Evolutionary conservation across 2,888 invertebrate genomes (phyloP), one percentile per base, ranked within the genome.

Genomic region (Colletes collaris): DNA sequence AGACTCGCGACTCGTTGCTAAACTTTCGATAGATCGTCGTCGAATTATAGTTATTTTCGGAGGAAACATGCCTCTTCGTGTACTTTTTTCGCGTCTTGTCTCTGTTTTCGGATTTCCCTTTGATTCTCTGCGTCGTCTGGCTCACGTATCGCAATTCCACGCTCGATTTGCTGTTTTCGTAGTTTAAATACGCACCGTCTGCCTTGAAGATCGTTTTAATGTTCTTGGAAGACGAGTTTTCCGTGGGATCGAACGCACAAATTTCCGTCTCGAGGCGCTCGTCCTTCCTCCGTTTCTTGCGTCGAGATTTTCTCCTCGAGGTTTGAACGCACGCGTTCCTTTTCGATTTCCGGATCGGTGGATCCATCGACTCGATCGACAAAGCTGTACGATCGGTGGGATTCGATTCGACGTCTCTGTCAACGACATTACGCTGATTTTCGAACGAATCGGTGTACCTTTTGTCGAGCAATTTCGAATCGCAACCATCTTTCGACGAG

Each of bases 171-270:
- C 67, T 67, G 4, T 4, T 44, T 13, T 52, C 44, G 7, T 13
- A 11, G 10, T 75, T 10, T 19, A 77, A 77, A 16, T 67, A n/a
- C 0, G n/a, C 5, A 0, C 27, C 4, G 19, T 66, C 49, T 6
- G 55, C 52, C 3, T 16, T 46, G 44, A 77, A 77, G 11, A 77
- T 77, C 0, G 76, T 77, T n/a, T 67, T 10, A 3, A 77, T n/a
- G 10, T 63, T 67, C 2, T 40, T 50, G 0, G 67, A 58, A 0
- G 19, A 53, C 3, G 49, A n/a, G 0, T 1, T 10, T 0, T 3
- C 16, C 13, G 27, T 59, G 4, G 71, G 46, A 16, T 37, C 2
- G 3, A 1, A 8, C 4, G 3, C 40, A 27, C 27, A 27, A 27
- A 27, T 27, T 27, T 27, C 27, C 27, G 27, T 27, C 27, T 27